Evolutionary conservation across 2,888 invertebrate genomes (phyloP).

Genomic region (Netelia fuscicornis): DNA sequence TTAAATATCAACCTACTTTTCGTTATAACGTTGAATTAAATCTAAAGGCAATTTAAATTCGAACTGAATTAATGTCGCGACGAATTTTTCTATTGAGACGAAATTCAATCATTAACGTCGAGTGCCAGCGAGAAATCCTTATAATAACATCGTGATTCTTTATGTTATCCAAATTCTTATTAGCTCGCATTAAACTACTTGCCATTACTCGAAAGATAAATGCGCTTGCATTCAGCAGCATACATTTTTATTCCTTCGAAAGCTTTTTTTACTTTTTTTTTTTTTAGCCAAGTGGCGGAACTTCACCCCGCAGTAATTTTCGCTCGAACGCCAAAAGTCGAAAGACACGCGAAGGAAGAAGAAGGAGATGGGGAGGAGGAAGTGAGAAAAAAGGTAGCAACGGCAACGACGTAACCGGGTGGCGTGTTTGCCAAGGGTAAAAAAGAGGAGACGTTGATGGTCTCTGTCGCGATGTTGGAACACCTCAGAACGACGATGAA

Average conservation of each 20-base stretch:
- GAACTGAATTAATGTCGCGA: too few relatives aligned
- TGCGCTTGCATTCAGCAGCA: not conserved
- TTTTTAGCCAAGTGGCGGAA: slow-evolving; percentile 11
- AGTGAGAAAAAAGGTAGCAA: slow-evolving; percentile 1
- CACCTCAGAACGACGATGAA: slow-evolving; percentile 23
- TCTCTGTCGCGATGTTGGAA: not conserved
- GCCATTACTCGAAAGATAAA: not conserved
- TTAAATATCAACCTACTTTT: too few relatives aligned
- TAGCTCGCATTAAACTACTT: not conserved
- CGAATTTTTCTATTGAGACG: too few relatives aligned
- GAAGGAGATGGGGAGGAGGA: not conserved
- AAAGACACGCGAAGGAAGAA: slow-evolving; percentile 39
- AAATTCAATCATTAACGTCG: too few relatives aligned
- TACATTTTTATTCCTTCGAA: not conserved
- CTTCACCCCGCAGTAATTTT: not conserved
- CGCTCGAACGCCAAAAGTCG: slow-evolving; percentile 39
- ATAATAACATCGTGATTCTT: too few relatives aligned
- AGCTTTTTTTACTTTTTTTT: not conserved
- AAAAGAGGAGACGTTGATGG: slow-evolving; percentile 22
- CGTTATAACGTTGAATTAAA: too few relatives aligned
- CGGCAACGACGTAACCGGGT: not conserved
- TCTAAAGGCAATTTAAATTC: too few relatives aligned
- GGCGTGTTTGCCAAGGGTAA: slow-evolving; percentile 40
- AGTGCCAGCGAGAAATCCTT: too few relatives aligned
- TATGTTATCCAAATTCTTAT: too few relatives aligned